Base-by-base conservation (phyloP, 2,888 invertebrate species). In the Dryococelus australis region DNA sequence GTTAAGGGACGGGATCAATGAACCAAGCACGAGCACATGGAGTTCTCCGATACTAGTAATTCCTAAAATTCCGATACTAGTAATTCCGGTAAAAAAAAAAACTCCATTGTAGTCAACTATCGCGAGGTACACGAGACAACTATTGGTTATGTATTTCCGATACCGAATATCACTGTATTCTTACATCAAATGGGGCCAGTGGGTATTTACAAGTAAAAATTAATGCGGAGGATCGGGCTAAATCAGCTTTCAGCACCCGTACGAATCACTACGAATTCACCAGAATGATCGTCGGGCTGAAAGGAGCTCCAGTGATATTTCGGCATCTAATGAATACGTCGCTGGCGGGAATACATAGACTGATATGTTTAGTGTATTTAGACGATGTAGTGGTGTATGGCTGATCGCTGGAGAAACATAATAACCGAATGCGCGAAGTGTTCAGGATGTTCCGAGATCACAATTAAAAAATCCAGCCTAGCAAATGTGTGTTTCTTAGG, bases 401-500 rank as follows among this genome's bases (percentile, higher is more conserved):
- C 4, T 20, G 16, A 81, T 81, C 81, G 5, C 16, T 81, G 26
- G 27, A 27, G 20, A 8, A 16, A 81, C 81, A 81, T 20, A 81
- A 81, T 20, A 5, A 81, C 5, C 27, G 79, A 35, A 16, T 89
- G n/a, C 78, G 81, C 27, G 79, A 86, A 27, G 86, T 89, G 13
- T 87, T 89, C 24, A n/a, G 27, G 43, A 87, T 80, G 79, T 84
- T 86, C 28, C 83, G 28, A 28, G 35, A 86, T 43, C 84, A 86
- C 35, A 43, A 83, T 4, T 28, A 89, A 1, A 79, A 81, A 43
- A 35, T 89, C 13, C 88, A 89, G 27, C 85, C 87, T 16, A 87
- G 86, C 24, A 89, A 88, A 84, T 89, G 89, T 79, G 85, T 86
- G 13, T 89, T 89, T 80, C 28, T 88, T 88, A 24, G 28, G 27